Evolutionary conservation across 2,888 invertebrate species (phyloP).

Genomic region (Xanthia togata): DNA sequence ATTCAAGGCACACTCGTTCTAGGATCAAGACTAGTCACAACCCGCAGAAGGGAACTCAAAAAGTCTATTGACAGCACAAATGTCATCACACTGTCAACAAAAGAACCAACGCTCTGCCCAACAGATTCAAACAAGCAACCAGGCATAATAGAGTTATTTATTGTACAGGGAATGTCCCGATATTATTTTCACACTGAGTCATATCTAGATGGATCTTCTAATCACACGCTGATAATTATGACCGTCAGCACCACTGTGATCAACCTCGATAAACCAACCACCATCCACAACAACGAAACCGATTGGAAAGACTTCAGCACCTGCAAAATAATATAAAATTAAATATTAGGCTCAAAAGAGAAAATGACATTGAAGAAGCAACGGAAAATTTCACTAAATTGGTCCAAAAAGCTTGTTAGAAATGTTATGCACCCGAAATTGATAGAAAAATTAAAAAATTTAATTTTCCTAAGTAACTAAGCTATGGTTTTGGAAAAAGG

Average conservation of each 20-base stretch:
- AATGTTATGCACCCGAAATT: not conserved
- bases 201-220: not conserved
- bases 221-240: not conserved
- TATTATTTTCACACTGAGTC: not conserved
- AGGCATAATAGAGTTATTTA: too few species aligned
- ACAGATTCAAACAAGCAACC: too few species aligned
- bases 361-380: not conserved
- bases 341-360: not conserved
- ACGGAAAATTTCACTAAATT: not conserved
- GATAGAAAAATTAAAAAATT: not conserved
- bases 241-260: too few species aligned
- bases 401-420: not conserved
- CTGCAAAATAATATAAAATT: not conserved
- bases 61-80: too few species aligned
- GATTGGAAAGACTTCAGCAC: not conserved
- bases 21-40: too few species aligned
- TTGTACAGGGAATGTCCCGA: too few species aligned
- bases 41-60: too few species aligned
- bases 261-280: not conserved
- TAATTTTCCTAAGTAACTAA: not conserved
- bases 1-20: too few species aligned
- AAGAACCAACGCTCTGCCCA: too few species aligned
- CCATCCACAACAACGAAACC: not conserved
- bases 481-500: too few species aligned
- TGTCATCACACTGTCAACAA: too few species aligned